These are phyloP conservation scores for Sycophila texana DNA, from an alignment of 2,888 invertebrate genomes.

Conservation along the genomic window DNA sequence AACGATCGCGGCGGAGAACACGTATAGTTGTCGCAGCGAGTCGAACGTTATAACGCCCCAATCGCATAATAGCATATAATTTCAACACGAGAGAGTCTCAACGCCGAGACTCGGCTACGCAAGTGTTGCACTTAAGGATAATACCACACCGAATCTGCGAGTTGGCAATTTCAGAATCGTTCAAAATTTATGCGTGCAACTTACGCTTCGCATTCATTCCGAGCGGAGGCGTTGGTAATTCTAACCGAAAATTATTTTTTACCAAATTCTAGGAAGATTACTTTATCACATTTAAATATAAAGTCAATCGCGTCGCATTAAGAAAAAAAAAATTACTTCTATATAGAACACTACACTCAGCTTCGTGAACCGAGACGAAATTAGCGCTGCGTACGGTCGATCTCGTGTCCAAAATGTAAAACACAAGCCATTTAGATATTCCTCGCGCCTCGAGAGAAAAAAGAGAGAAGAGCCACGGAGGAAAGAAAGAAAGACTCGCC, in stretches of 20 bases:
- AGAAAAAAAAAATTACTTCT: too few species aligned
- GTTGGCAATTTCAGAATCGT: conserved; percentile 32
- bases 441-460: neutral
- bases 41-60: conserved; percentile 25
- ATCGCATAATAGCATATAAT: conserved; percentile 52
- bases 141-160: conserved; percentile 17
- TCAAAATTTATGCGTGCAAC: conserved; percentile 7
- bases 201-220: neutral
- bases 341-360: too few species aligned
- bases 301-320: too few species aligned
- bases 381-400: too few species aligned
- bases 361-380: too few species aligned
- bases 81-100: conserved; percentile 21
- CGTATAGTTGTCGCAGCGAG: conserved; percentile 31
- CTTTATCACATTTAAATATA: too few species aligned
- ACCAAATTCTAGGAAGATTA: too few species aligned
- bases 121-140: neutral
- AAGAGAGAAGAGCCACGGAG: neutral
- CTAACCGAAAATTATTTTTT: too few species aligned
- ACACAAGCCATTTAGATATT: too few species aligned
- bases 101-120: conserved; percentile 1
- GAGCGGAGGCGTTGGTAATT: too few species aligned
- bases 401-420: too few species aligned
- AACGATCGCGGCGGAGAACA: conserved; percentile 2
- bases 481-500: neutral